Evolutionary conservation across 2,113 vertebrate species (phyloP), one percentile per base, ranked within the genome.

Genomic region (Corythornis cristatus): DNA sequence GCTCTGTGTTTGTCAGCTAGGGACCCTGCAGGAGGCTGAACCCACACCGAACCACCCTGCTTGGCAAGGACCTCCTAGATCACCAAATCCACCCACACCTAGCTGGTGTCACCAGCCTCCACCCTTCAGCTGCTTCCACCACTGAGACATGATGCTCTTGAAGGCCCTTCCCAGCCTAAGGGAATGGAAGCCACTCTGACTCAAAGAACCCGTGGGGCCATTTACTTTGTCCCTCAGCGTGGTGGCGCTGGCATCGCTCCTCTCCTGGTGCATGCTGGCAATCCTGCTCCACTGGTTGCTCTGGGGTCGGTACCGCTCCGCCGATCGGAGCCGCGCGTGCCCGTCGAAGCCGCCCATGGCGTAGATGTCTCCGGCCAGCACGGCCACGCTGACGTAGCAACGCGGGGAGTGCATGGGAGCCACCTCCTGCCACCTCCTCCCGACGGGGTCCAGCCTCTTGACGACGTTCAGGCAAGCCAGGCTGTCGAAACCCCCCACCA

Each of bases 271-370:
- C 98, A 99, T 99, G 89, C 98, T 94, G 43, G 97, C 85, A 2
- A 99, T 98, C 57, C 98, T 90, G 0, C 95, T 98, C 98, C 98
- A 99, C 71, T 98, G 98, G 86, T 98, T 98, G 23, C 96, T 98
- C 86, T 98, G 97, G 0, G 98, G 98, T 60, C 98, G 84, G 1
- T 98, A 98, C 0, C 93, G 91, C 31, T 99, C 98, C 0, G 97
- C 98, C 0, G 98, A 98, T 93, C 97, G 98, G 73, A 98, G 98
- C 12, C 97, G 96, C n/a, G 58, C 73, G 2, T 98, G 95, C 21
- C 98, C 99, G 1, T 99, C 97, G 25, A 97, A 99, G 17, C 99
- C 99, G 9, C 99, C 99, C 94, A 99, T 98, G 89, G 97, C 96
- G 1, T 97, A 97, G 86, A 98, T 98, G 70, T 93, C 95, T 48